phyloP scores from a whole-genome alignment of 2,888 invertebrate genomes.

The Thysanoteuthis rhombus region DNA sequence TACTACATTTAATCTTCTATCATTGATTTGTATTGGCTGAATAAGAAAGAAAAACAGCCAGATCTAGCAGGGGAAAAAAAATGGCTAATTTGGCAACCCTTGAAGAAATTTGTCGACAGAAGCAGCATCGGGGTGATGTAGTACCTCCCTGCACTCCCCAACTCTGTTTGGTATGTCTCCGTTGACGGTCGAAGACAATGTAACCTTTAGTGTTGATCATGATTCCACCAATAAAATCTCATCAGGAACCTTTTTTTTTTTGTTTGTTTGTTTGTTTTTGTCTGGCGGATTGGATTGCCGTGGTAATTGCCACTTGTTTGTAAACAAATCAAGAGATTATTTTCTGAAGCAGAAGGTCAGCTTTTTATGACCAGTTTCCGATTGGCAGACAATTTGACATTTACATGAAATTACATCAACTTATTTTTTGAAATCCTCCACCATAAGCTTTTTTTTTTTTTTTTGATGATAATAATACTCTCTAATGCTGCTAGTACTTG shows the following conservation, averaged over 20 bases:
- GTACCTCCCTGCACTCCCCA: too few relatives aligned
- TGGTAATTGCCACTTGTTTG: conserved; percentile 12
- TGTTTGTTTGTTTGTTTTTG: not conserved
- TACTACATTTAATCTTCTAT: too few relatives aligned
- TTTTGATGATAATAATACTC: not conserved
- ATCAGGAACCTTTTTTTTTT: not conserved
- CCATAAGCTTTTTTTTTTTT: not conserved
- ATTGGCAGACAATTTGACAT: not conserved
- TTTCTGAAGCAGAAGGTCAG: not conserved
- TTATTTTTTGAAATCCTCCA: not conserved
- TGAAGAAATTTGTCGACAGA: too few relatives aligned
- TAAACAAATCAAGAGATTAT: not conserved
- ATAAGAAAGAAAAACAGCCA: too few relatives aligned
- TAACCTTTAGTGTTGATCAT: too few relatives aligned
- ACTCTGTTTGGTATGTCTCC: too few relatives aligned
- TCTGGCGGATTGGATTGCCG: not conserved
- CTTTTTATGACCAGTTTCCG: not conserved
- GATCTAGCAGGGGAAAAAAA: too few relatives aligned
- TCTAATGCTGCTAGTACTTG: not conserved
- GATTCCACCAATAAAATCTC: too few relatives aligned
- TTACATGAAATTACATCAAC: conserved; percentile 12
- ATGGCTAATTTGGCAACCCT: too few relatives aligned
- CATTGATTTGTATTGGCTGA: too few relatives aligned
- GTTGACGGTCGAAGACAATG: too few relatives aligned
- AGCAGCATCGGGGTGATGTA: too few relatives aligned